Base-by-base conservation (phyloP, 2,113 vertebrate genomes). In the Cettia cetti region DNA sequence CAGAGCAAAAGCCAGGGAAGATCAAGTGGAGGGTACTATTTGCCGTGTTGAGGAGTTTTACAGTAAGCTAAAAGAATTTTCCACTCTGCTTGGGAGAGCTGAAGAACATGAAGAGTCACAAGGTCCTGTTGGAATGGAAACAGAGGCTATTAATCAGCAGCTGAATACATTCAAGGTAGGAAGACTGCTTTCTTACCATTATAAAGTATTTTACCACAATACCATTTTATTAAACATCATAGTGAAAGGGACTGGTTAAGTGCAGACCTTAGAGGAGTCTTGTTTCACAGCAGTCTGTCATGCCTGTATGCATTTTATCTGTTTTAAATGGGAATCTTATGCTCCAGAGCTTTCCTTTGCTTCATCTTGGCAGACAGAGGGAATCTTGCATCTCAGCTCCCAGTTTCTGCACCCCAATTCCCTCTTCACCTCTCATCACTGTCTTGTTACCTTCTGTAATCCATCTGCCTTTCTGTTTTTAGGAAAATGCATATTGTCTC, bases 101-200 rank as follows among this genome's bases (percentile, higher is more conserved):
- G 98, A 99, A 90, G 98, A 98, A 68, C 98, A 98, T 45, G 99
- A 99, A 94, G 98, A 98, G 18, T 99, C 99, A 6, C 99, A 99
- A 92, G 99, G 98, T 78, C 97, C 98, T 4, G 99, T 99, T 56
- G 99, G 98, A 85, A 99, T 99, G 98, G 99, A 99, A 97, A 99
- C 98, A 3, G 99, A 99, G 13, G 80, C 98, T 68, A 99, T 99
- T 93, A 99, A 99, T 97, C 99, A 99, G 71, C 99, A 99, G 96
- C 97, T 99, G 91, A 97, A 98, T 40, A 97, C 98, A 9, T 99
- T 99, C 95, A 99, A 99, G 99, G 99, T 99, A 98, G 96, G 98
- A 95, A 70, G 54, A 52, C 52, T 59, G 47, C 31, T 61, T 81
- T 91, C 77, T 83, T 91, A 44, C 61, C 81, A 20, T 39, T 72